A percentile compares a stretch with the other conserved stretches of the same genome.
Conservation (phyloP, 1,140 invertebrate species). For the Drosophila yakuba region DNA sequence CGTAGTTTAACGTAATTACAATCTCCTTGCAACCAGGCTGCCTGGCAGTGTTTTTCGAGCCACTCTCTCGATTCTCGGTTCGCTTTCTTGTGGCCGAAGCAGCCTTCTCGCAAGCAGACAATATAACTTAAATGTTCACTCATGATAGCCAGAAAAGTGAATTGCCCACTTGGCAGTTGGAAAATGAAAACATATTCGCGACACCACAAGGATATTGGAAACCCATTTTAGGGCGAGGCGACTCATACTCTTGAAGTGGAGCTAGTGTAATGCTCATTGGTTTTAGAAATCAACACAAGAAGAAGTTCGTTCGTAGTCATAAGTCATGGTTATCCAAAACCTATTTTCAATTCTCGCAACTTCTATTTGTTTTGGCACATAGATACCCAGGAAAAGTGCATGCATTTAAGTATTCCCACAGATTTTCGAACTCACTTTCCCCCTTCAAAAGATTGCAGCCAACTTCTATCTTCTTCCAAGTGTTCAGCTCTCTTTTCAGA, state of each 20-base stretch:
- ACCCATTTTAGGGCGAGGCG: background rate
- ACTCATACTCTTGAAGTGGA: constrained; percentile 4
- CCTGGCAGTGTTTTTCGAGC: constrained; percentile 20
- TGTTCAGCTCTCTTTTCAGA: constrained; percentile 8
- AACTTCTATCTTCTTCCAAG: background rate
- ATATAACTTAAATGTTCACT: constrained; percentile 67
- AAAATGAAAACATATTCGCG: constrained; percentile 32
- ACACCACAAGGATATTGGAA: constrained; percentile 24
- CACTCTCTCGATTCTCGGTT: constrained; percentile 49
- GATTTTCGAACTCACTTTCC: constrained; percentile 24
- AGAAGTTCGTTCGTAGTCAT: too few relatives aligned
- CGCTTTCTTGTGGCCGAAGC: constrained; percentile 35
- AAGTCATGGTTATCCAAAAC: too few relatives aligned
- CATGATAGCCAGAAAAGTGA: constrained; percentile 73
- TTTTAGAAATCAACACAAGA: too few relatives aligned
- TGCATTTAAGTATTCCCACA: background rate
- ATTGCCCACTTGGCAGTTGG: constrained; percentile 39
- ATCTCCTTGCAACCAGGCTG: constrained; percentile 39
- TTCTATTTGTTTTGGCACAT: too few relatives aligned
- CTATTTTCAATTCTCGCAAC: too few relatives aligned
- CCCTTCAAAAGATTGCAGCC: constrained; percentile 8
- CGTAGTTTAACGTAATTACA: constrained; percentile 4
- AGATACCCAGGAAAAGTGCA: too few relatives aligned
- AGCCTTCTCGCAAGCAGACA: constrained; percentile 24
- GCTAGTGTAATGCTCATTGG: background rate